Evolutionary conservation across 2,888 invertebrate species (phyloP), one percentile per base, ranked within the genome.

Genomic region (Boloria euphrosyne): DNA sequence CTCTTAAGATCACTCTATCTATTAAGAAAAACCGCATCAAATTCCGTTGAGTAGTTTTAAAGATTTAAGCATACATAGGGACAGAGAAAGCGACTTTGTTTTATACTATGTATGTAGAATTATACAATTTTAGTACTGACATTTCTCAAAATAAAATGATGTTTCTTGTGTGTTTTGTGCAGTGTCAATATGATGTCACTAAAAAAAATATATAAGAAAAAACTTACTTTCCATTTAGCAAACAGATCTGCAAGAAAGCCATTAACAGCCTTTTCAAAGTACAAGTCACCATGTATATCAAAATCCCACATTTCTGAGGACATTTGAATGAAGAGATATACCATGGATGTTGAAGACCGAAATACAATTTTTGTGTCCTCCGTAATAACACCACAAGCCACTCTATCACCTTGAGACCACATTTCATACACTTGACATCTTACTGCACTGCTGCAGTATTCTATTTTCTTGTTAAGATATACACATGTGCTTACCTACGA

Each of bases 271-370:
- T 97, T 98, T 88, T 99, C 99, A 92, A 99, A 99, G 84, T 99
- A 99, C 61, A 99, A 92, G 90, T 99, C 99, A 0, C 99, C 99
- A 82, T 98, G 97, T 71, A 98, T 97, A 87, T 99, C 99, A 92
- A 98, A 99, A 80, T 99, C 98, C 99, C 99, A 99, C 99, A 99
- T 99, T 93, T 99, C 99, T 0, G 97, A 97, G 70, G 98, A 98
- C 98, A 99, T 98, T 93, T 99, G 99, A 70, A 99, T 94, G 82
- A 99, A 99, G 7, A 99, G 93, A 86, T 99, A 98, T 0, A 99
- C 98, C 96, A 98, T 98, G 16, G 98, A 97, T 0, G 99, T 99
- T 0, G 98, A 97, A 2, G 99, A 99, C 68, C 99, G 94, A 86
- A 98, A 99, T 0, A 99, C 98, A 69, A 99, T 97, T 93, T 99